A percentile compares a stretch with the other conserved stretches of the same genome.
Conservation (phyloP, 2,888 invertebrate genomes). For the Cacoxenus indagator region DNA sequence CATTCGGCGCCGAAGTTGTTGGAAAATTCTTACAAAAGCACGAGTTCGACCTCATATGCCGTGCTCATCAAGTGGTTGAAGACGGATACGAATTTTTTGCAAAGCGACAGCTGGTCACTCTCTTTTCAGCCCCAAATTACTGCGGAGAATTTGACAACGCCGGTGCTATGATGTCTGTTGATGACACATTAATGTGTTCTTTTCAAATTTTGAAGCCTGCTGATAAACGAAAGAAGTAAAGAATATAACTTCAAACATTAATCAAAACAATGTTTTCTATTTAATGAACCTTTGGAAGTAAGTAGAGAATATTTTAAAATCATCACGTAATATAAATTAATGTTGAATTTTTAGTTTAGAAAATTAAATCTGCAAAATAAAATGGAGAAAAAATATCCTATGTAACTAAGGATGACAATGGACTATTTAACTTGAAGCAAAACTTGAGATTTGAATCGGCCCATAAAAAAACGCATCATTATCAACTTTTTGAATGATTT, state of each 20-base stretch:
- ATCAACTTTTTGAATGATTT: background rate
- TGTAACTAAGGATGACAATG: background rate
- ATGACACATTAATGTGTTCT: conserved; percentile 99
- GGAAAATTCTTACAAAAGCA: conserved; percentile 99
- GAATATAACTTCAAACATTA: conserved; percentile 40
- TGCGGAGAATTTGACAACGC: conserved; percentile 93
- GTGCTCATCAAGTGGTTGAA: conserved; percentile 99
- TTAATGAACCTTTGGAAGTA: background rate
- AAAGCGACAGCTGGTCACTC: conserved; percentile 94
- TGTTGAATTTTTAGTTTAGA: no score
- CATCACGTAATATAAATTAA: no score
- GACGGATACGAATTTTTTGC: conserved; percentile 99
- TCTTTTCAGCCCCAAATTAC: conserved; percentile 95
- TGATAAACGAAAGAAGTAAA: conserved; percentile 90
- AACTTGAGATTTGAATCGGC: conserved; percentile 50
- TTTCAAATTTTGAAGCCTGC: conserved; percentile 98
- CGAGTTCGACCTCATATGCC: conserved; percentile 99
- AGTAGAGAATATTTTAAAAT: background rate
- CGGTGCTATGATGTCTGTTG: conserved; percentile 98
- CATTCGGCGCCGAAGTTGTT: conserved; percentile 98
- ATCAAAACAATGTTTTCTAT: conserved; percentile 22
- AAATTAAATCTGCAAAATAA: no score
- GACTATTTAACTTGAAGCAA: background rate
- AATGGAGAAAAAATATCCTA: background rate
- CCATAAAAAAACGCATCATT: conserved; percentile 27